phyloP scores from a whole-genome alignment of 2,113 vertebrate genomes.

The Sceloporus undulatus region DNA sequence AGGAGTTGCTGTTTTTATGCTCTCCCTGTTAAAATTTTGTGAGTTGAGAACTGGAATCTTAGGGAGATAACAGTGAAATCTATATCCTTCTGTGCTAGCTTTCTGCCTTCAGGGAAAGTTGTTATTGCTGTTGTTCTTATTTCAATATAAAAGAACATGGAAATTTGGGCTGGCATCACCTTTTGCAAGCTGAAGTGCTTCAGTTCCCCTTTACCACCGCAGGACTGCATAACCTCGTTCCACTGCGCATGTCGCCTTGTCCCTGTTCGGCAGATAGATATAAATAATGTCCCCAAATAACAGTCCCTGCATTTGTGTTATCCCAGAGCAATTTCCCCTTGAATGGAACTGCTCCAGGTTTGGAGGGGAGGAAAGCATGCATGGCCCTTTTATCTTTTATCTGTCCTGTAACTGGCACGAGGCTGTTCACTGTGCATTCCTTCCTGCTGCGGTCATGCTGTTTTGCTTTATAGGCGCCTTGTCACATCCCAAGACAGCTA shows the following conservation, averaged over 20 bases:
- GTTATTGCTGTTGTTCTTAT: background rate
- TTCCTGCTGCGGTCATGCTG: background rate
- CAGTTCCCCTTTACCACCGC: background rate
- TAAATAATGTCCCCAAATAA: background rate
- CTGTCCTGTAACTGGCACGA: slow-evolving; percentile 9
- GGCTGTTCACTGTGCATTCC: background rate
- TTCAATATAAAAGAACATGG: background rate
- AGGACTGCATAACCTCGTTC: background rate
- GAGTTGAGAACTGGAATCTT: background rate
- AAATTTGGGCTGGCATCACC: background rate
- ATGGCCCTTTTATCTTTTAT: slow-evolving; percentile 22
- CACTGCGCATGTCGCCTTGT: background rate
- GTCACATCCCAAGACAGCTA: slow-evolving; percentile 22
- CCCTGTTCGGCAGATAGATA: background rate
- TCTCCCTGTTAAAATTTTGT: background rate
- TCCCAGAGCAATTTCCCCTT: background rate
- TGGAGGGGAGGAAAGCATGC: background rate
- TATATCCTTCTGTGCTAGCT: background rate
- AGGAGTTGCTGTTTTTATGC: background rate
- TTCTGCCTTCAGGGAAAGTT: background rate
- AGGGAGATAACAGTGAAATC: background rate
- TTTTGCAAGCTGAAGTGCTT: background rate
- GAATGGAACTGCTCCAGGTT: background rate
- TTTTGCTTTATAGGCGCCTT: background rate
- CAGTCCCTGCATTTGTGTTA: background rate